Conservation (phyloP, 2,113 vertebrate species). For the Rhombomys opimus region DNA sequence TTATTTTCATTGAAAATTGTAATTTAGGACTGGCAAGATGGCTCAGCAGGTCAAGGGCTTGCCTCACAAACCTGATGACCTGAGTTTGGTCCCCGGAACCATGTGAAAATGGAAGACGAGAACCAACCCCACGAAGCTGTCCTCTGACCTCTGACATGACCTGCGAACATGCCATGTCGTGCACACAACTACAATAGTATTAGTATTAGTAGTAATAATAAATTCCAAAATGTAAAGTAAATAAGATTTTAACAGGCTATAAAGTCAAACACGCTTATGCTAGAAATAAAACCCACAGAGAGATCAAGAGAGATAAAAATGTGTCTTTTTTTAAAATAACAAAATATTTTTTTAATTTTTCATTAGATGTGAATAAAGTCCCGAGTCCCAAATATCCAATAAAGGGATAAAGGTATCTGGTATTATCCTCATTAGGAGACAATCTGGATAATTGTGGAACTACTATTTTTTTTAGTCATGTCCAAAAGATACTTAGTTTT, state of each 20-base stretch:
- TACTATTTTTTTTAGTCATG: slow-evolving; percentile 1
- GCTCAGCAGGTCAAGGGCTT: background rate
- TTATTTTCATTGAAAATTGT: slow-evolving; percentile 57
- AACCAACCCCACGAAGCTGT: background rate
- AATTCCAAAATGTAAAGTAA: background rate
- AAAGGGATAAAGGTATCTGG: slow-evolving; percentile 25
- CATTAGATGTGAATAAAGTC: slow-evolving; percentile 56
- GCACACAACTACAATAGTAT: background rate
- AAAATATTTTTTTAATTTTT: slow-evolving; percentile 47
- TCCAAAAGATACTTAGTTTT: slow-evolving; percentile 26
- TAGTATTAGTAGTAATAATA: background rate
- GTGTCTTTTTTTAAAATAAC: background rate
- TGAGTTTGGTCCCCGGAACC: background rate
- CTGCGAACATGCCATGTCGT: background rate
- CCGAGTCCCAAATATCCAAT: background rate
- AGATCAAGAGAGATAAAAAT: slow-evolving; percentile 48
- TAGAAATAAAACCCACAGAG: slow-evolving; percentile 46
- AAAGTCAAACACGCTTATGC: background rate
- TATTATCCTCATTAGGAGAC: background rate
- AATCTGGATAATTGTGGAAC: background rate
- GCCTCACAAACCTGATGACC: background rate
- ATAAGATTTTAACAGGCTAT: background rate
- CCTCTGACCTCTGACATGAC: background rate
- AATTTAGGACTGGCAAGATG: background rate
- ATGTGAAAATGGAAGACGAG: background rate